Evolutionary conservation across 1,140 invertebrate species (phyloP).

Genomic region (Archivesica marissinica): DNA sequence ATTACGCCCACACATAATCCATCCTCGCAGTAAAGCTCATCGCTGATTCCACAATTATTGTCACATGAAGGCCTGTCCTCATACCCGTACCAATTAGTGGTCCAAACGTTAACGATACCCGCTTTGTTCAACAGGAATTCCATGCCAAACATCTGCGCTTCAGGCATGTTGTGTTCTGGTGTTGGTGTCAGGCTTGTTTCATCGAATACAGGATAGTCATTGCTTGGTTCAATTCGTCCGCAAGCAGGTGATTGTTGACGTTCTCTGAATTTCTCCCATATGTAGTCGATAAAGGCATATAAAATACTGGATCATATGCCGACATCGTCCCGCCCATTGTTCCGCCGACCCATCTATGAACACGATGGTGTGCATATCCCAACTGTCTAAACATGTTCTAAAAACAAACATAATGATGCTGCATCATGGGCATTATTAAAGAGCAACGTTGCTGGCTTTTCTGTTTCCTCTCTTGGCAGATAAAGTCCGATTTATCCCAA

Average conservation of each 20-base stretch:
- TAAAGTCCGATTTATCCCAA: too few species aligned
- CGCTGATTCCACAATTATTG: conserved; percentile 24
- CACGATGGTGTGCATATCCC: too few species aligned
- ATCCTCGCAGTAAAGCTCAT: conserved; percentile 7
- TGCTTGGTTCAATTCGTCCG: background rate
- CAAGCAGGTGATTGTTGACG: background rate
- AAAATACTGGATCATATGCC: too few species aligned
- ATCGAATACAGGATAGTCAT: conserved; percentile 28
- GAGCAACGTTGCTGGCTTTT: too few species aligned
- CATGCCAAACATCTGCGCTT: background rate
- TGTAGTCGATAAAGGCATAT: conserved; percentile 82
- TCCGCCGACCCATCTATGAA: too few species aligned
- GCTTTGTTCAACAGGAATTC: background rate
- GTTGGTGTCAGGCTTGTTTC: background rate
- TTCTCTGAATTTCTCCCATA: conserved; percentile 71
- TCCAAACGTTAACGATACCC: conserved; percentile 47
- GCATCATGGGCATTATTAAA: too few species aligned
- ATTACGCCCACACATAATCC: background rate
- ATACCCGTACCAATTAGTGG: conserved; percentile 35
- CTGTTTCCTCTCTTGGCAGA: too few species aligned
- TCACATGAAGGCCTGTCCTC: conserved; percentile 30
- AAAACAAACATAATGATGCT: too few species aligned
- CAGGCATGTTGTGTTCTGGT: background rate
- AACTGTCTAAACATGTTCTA: too few species aligned
- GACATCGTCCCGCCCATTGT: too few species aligned